Base-by-base conservation (phyloP, 92 coral and sea anemone species). In the Phenganax stokvisi region DNA sequence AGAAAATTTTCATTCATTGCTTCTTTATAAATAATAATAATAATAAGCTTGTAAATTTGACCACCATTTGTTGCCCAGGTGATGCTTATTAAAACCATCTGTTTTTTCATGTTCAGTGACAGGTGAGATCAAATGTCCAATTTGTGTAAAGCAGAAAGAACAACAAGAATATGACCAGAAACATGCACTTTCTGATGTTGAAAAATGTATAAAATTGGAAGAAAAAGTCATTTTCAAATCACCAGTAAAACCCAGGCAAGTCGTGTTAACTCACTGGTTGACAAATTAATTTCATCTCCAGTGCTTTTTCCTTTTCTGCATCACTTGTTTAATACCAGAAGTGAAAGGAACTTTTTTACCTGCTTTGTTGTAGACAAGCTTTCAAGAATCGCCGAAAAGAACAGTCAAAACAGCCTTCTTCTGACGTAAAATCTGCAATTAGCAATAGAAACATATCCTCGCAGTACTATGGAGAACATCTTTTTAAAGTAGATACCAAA, bases 381-480 rank as follows among this genome's bases (percentile, higher is more conserved):
- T 13, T 15, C 60, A 31, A 30, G 54, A 68, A 5, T 68, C 30
- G 6, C 11, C 53, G 25, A 47, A 66, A 37, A 68, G 30, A n/a
- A 27, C 53, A 20, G 73, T 16, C 30, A 28, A 68, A 68, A 52
- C 52, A 68, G 47, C 12, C 52, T 6, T 6, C 82, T 37, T 37
- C 3, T 37, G 47, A 37, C 9, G 78, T 76, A 3, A 30, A 65
- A 2, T 11, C 84, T 11, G 78, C 82, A 16, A 60, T 74, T 2
- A 92, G 91, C 56, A 89, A 89, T 62, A 90, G 99, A 16, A 96
- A 96, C 72, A 87, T 96, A 80, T 97, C 97, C 15, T 81, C 97
- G 69, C 87, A 96, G 80, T 96, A 96, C 69, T 96, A 90, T 83
- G 99, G 99, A 2, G 99, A 96, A 25, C 91, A 96, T 86, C 85